Evolutionary conservation across 2,888 invertebrate species (phyloP).

Genomic region (Ennomos erosarius): DNA sequence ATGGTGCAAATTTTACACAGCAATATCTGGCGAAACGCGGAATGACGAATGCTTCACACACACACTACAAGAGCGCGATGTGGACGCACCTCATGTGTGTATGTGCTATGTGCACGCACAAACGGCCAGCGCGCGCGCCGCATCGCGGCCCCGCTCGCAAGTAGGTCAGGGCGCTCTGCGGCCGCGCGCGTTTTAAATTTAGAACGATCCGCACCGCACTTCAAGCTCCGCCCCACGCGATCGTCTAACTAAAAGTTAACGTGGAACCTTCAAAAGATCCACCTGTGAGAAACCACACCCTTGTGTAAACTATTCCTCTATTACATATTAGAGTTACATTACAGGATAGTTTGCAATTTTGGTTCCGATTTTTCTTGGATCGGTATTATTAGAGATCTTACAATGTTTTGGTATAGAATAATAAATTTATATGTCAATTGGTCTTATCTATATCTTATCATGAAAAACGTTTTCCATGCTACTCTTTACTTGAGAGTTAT

Average conservation of each 20-base stretch:
- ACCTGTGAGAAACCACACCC: slow-evolving; percentile 52
- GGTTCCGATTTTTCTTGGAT: no score
- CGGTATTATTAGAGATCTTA: no score
- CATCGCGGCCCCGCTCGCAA: slow-evolving; percentile 84
- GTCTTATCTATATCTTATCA: no score
- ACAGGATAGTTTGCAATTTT: neutral
- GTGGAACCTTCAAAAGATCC: slow-evolving; percentile 61
- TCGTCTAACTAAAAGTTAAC: slow-evolving; percentile 72
- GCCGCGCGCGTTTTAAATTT: slow-evolving; percentile 84
- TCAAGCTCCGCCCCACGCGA: slow-evolving; percentile 78
- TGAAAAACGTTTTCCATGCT: no score
- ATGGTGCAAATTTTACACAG: slow-evolving; percentile 77
- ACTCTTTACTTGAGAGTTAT: no score
- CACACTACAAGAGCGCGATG: slow-evolving; percentile 58
- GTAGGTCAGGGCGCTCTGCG: slow-evolving; percentile 84
- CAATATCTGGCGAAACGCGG: slow-evolving; percentile 82
- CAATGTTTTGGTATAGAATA: no score
- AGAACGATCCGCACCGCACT: slow-evolving; percentile 82
- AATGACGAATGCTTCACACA: slow-evolving; percentile 76
- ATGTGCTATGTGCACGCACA: slow-evolving; percentile 69
- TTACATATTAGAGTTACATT: slow-evolving; percentile 6
- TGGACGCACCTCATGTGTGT: slow-evolving; percentile 53
- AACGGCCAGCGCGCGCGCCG: slow-evolving; percentile 77
- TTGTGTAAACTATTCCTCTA: slow-evolving; percentile 25
- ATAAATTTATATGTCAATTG: no score